Evolutionary conservation across 2,113 vertebrate genomes (phyloP).

Genomic region (Mobula hypostoma): DNA sequence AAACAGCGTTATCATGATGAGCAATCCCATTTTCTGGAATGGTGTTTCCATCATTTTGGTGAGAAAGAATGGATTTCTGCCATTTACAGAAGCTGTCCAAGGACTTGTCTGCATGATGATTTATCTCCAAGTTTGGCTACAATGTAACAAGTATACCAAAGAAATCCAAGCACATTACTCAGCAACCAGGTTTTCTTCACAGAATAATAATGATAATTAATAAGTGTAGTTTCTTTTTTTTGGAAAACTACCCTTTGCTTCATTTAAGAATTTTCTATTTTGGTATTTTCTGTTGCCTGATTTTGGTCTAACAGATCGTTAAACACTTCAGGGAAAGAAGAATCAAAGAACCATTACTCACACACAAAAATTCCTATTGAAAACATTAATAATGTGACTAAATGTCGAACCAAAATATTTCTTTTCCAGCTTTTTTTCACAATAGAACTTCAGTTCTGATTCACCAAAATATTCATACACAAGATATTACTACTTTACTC

Average conservation of each 20-base stretch:
- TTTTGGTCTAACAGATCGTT: not conserved
- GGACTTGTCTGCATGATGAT: conserved; percentile 98
- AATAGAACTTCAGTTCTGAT: not conserved
- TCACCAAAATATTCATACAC: conserved; percentile 39
- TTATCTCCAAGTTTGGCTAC: conserved; percentile 98
- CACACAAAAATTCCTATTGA: not conserved
- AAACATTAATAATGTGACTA: conserved; percentile 8
- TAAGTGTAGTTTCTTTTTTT: conserved; percentile 23
- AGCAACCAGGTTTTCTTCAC: conserved; percentile 49
- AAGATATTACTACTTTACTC: not conserved
- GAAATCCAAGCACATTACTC: conserved; percentile 65
- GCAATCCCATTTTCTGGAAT: conserved; percentile 98
- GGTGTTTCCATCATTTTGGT: conserved; percentile 94
- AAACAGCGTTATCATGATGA: conserved; percentile 97
- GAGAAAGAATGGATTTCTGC: conserved; percentile 97
- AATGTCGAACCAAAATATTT: not conserved
- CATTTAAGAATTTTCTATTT: not conserved
- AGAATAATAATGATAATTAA: conserved; percentile 35
- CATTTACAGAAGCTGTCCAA: conserved; percentile 99
- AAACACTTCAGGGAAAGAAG: not conserved
- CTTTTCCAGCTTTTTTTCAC: not conserved
- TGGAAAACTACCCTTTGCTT: conserved; percentile 16
- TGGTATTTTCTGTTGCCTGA: not conserved
- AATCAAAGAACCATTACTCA: not conserved
- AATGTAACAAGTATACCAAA: conserved; percentile 71